Base-by-base conservation (phyloP, 92 coral and sea anemone species). In the Siderastrea radians region DNA sequence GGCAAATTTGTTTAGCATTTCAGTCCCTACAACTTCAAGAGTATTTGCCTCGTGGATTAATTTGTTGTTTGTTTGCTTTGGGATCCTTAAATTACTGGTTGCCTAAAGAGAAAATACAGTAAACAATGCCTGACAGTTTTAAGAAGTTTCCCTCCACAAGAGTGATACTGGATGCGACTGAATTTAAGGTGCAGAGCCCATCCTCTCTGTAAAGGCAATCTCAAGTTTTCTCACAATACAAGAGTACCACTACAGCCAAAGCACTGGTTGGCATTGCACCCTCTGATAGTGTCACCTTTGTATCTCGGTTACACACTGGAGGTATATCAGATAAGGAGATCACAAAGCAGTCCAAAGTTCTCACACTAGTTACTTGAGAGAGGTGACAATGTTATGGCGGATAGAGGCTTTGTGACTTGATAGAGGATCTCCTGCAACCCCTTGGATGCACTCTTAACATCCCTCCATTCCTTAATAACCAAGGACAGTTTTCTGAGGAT, bases 101-200 rank as follows among this genome's bases (percentile, higher is more conserved):
- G 45, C 46, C 71, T 1, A 65, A 65, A 65, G 12, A 65, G 0
- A n/a, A 6, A 12, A 65, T 65, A 7, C 45, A 65, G 14, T 9
- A 65, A 65, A 65, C 71, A 65, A 72, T 1, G 76, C 53, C 76
- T 38, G 53, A 72, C 4, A 72, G 76, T 47, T 45, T 72, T 72
- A 72, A 11, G 43, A 43, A 9, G 26, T 43, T 72, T 72, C 53
- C 53, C 64, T 60, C 46, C 8, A 78, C 67, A 51, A 78, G 75
- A 47, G 58, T 80, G 85, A 80, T 80, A 55, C 75, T 80, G 11
- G 85, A 80, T 80, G 85, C 85, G 3, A 80, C 85, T 80, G 85
- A 80, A 80, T 64, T 80, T 13, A 80, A 63, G 85, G 64, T 80
- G 16, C 83, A 80, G 85, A 80, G 75, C 6, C 72, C 75, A 63